These are phyloP conservation scores for Lagopus muta DNA, from an alignment of 2,113 vertebrate species.

Conservation along the genomic window DNA sequence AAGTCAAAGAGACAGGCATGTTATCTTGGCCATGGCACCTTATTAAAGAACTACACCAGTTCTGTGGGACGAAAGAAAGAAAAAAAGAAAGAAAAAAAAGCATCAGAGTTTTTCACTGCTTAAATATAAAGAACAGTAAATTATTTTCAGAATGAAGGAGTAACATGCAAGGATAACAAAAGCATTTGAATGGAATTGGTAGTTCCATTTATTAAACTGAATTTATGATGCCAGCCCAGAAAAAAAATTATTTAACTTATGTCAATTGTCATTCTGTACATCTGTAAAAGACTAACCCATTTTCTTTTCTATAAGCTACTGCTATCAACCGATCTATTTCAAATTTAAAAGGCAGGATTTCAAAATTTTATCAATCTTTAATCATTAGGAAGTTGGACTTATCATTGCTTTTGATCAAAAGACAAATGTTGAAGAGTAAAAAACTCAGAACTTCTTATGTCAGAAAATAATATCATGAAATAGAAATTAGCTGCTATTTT, in stretches of 20 bases:
- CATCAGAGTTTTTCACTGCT: background rate
- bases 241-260: conserved; percentile 28
- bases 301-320: conserved; percentile 24
- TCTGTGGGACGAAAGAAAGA: background rate
- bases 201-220: conserved; percentile 45
- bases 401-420: background rate
- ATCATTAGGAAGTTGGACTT: background rate
- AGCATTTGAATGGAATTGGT: conserved; percentile 46
- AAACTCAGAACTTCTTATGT: background rate
- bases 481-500: conserved; percentile 1
- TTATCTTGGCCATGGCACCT: background rate
- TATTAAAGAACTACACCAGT: background rate
- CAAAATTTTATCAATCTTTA: background rate
- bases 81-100: background rate
- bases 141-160: conserved; percentile 35
- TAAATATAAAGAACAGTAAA: conserved; percentile 17
- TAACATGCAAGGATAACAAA: conserved; percentile 53
- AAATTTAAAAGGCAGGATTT: conserved; percentile 3
- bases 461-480: background rate
- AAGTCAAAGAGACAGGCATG: background rate
- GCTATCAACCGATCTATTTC: conserved; percentile 35
- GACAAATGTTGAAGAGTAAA: background rate
- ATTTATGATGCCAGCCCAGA: background rate
- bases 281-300: background rate
- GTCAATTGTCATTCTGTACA: conserved; percentile 41